phyloP scores from a whole-genome alignment of 2,888 invertebrate species.

The Yponomeuta malinellus region DNA sequence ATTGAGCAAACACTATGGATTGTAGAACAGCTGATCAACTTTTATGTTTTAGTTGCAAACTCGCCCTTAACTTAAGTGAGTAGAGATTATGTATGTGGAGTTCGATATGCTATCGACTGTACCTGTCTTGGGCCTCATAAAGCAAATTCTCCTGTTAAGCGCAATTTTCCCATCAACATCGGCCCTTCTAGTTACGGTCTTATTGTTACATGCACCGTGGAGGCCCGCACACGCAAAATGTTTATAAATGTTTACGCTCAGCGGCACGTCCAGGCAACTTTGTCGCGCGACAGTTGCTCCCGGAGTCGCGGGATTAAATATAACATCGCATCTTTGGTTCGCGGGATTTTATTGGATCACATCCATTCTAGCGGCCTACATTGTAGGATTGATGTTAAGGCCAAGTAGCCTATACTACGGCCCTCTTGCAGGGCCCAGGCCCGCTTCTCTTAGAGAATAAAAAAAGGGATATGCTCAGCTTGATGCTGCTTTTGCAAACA shows the following conservation, averaged over 20 bases:
- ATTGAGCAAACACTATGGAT: too few relatives aligned
- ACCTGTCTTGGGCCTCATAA: background rate
- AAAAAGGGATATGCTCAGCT: too few relatives aligned
- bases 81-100: too few relatives aligned
- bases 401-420: background rate
- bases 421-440: too few relatives aligned
- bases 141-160: background rate
- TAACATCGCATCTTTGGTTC: constrained; percentile 51
- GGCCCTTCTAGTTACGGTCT: constrained; percentile 9
- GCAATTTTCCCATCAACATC: background rate
- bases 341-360: constrained; percentile 46
- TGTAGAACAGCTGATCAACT: too few relatives aligned
- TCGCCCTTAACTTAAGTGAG: too few relatives aligned
- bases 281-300: constrained; percentile 67
- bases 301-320: constrained; percentile 43
- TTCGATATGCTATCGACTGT: too few relatives aligned
- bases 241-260: constrained; percentile 69
- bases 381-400: constrained; percentile 24
- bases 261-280: constrained; percentile 70
- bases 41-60: too few relatives aligned
- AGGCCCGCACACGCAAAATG: constrained; percentile 68
- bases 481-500: too few relatives aligned
- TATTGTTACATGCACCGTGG: constrained; percentile 55
- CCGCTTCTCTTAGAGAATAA: too few relatives aligned
- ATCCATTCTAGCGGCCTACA: constrained; percentile 33